Evolutionary conservation across 2,888 invertebrate genomes (phyloP).

Genomic region (Melieria picta): DNA sequence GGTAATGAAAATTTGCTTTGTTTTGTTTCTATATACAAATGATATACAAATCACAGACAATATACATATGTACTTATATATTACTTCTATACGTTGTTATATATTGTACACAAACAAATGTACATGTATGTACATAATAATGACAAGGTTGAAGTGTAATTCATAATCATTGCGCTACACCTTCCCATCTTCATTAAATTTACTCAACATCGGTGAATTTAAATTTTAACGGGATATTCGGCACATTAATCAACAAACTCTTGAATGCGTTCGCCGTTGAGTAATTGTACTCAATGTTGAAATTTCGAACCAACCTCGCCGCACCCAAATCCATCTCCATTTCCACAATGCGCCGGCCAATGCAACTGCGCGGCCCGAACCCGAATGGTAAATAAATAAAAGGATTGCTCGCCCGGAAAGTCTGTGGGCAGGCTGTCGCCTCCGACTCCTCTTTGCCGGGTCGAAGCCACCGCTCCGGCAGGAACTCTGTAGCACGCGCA

Average conservation of each 20-base stretch:
- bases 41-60: too few species aligned
- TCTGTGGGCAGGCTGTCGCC: slow-evolving; percentile 24
- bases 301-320: slow-evolving; percentile 63
- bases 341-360: slow-evolving; percentile 79
- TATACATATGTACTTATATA: too few species aligned
- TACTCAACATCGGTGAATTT: slow-evolving; percentile 56
- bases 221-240: slow-evolving; percentile 63
- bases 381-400: slow-evolving; percentile 72
- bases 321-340: slow-evolving; percentile 73
- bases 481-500: slow-evolving; percentile 37
- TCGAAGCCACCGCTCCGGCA: slow-evolving; percentile 47
- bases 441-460: background rate
- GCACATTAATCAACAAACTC: slow-evolving; percentile 57
- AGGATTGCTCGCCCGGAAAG: slow-evolving; percentile 40
- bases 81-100: too few species aligned
- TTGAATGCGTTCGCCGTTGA: slow-evolving; percentile 55
- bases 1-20: too few species aligned
- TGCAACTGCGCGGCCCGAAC: slow-evolving; percentile 76
- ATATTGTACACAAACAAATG: too few species aligned
- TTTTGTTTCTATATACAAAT: too few species aligned
- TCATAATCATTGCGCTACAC: too few species aligned
- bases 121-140: too few species aligned
- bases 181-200: background rate
- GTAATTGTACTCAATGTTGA: slow-evolving; percentile 55
- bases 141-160: too few species aligned